phyloP scores from a whole-genome alignment of 2,113 vertebrate species.

The Oryzias javanicus region DNA sequence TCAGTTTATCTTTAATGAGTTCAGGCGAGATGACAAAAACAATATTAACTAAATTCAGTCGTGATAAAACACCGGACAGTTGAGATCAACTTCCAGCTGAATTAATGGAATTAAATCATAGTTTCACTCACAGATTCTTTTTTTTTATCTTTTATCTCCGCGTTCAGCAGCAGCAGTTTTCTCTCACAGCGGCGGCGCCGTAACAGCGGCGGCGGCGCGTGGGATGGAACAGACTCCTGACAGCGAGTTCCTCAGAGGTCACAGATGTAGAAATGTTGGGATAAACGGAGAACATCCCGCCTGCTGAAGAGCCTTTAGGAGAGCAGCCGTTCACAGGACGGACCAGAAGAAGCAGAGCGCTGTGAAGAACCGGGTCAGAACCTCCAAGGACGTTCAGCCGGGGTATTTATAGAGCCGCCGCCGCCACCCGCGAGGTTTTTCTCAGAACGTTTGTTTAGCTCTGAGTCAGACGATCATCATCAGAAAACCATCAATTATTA shows the following conservation, averaged over 20 bases:
- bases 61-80: too few species aligned
- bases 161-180: constrained; percentile 4
- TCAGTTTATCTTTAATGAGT: too few species aligned
- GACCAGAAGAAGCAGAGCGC: constrained; percentile 16
- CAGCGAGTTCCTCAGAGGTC: not conserved
- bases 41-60: too few species aligned
- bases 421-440: constrained; percentile 25
- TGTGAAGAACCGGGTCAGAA: constrained; percentile 23
- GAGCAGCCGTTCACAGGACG: constrained; percentile 10
- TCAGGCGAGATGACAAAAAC: too few species aligned
- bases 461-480: constrained; percentile 31
- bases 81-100: too few species aligned
- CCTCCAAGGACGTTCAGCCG: constrained; percentile 21
- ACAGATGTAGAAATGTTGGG: constrained; percentile 9
- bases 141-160: too few species aligned
- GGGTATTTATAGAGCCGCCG: constrained; percentile 19
- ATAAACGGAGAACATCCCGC: not conserved
- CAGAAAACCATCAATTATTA: too few species aligned
- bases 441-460: constrained; percentile 20
- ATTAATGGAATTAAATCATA: too few species aligned
- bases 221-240: constrained; percentile 2
- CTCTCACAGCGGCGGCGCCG: not conserved
- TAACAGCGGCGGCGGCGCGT: not conserved
- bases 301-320: constrained; percentile 10
- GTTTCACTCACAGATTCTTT: too few species aligned